A percentile compares a stretch with the other conserved stretches of the same genome.
Conservation (phyloP, 2,888 invertebrate species). For the Parnassius apollo region DNA sequence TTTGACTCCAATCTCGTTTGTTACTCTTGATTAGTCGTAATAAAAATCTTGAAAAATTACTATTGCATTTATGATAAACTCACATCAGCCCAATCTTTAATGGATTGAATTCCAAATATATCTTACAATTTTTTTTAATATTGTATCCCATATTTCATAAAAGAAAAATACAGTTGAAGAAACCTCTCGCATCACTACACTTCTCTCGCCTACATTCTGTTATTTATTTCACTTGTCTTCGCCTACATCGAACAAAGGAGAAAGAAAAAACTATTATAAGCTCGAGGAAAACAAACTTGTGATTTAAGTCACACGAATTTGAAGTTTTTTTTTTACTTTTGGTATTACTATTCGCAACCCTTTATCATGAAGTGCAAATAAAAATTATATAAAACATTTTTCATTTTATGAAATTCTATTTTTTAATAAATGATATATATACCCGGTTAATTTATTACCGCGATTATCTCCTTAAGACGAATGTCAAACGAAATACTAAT, state of each 20-base stretch:
- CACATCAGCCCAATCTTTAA: too few species aligned
- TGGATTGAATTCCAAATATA: constrained; percentile 1
- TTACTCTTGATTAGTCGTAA: too few species aligned
- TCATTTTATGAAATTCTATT: too few species aligned
- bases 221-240: constrained; percentile 43
- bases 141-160: constrained; percentile 8
- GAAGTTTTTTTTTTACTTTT: constrained; percentile 9
- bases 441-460: too few species aligned
- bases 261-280: constrained; percentile 63
- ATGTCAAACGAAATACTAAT: too few species aligned
- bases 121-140: constrained; percentile 3
- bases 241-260: constrained; percentile 50
- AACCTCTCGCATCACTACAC: constrained; percentile 26
- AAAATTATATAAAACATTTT: too few species aligned
- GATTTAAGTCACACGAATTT: constrained; percentile 30
- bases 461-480: too few species aligned
- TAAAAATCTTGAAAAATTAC: too few species aligned
- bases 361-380: too few species aligned
- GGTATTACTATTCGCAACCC: neutral
- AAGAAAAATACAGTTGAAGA: constrained; percentile 16
- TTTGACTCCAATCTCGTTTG: too few species aligned
- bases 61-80: too few species aligned
- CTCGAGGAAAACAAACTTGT: constrained; percentile 37
- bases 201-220: constrained; percentile 32
- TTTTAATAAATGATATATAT: too few species aligned